These are phyloP conservation scores for Macrosteles quadrilineatus DNA, from an alignment of 1,140 invertebrate genomes.

Conservation along the genomic window DNA sequence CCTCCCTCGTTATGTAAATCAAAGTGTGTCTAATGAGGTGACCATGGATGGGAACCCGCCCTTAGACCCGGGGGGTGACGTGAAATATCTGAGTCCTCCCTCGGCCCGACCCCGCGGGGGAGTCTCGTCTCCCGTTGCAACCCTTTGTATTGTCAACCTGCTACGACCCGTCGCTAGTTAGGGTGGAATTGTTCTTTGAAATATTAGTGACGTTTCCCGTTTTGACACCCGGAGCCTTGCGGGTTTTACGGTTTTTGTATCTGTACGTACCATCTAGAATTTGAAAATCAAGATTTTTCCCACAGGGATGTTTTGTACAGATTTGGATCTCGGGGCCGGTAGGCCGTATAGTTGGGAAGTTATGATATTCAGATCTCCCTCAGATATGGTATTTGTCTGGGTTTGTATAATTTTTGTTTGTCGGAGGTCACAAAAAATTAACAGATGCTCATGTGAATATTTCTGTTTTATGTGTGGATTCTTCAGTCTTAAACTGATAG, in stretches of 20 bases:
- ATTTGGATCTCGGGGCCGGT: too few species aligned
- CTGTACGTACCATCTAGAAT: too few species aligned
- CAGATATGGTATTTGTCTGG: too few species aligned
- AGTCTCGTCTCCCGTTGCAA: background rate
- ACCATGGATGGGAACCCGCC: constrained; percentile 3
- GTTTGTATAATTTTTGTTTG: too few species aligned
- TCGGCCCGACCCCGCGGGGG: background rate
- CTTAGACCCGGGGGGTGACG: background rate
- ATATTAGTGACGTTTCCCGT: constrained; percentile 17
- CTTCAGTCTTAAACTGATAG: too few species aligned
- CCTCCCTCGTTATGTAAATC: constrained; percentile 19
- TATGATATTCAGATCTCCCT: too few species aligned
- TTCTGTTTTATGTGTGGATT: too few species aligned
- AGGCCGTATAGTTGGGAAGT: too few species aligned
- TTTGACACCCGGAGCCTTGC: background rate
- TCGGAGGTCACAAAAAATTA: too few species aligned
- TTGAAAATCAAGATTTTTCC: too few species aligned
- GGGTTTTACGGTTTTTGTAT: background rate
- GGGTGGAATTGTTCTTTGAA: constrained; percentile 17
- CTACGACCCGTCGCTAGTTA: constrained; percentile 2
- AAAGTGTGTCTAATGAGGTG: constrained; percentile 23
- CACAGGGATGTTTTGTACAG: too few species aligned
- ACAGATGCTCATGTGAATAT: too few species aligned
- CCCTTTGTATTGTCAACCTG: constrained; percentile 18
- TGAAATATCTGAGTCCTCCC: constrained; percentile 1